A percentile compares a stretch with the other conserved stretches of the same genome.
phyloP scores from a whole-genome alignment of 2,888 invertebrate species.

The Dione vanillae region DNA sequence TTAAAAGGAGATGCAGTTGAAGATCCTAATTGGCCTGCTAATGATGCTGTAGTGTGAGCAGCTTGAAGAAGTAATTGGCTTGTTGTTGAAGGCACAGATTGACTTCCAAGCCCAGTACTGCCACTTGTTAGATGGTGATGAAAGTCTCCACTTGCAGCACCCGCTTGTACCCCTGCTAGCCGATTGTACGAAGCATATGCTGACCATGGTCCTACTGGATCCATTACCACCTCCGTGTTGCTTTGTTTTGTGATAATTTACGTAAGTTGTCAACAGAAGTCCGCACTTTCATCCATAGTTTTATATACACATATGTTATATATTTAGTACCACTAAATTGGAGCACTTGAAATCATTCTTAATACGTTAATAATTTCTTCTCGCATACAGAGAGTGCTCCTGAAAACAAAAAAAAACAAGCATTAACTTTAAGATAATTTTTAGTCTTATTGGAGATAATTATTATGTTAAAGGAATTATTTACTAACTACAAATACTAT shows the following conservation, averaged over 20 bases:
- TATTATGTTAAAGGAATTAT: slow-evolving; percentile 36
- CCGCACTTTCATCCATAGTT: slow-evolving; percentile 84
- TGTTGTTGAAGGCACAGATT: slow-evolving; percentile 86
- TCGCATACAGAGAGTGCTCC: slow-evolving; percentile 62
- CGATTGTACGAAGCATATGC: slow-evolving; percentile 93
- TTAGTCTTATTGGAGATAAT: slow-evolving; percentile 42
- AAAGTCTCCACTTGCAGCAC: slow-evolving; percentile 87
- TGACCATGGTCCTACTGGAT: slow-evolving; percentile 95
- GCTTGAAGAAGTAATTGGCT: slow-evolving; percentile 88
- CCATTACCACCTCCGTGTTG: slow-evolving; percentile 88
- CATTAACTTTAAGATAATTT: slow-evolving; percentile 40
- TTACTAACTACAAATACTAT: not conserved
- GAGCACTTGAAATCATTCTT: slow-evolving; percentile 69
- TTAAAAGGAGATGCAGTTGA: slow-evolving; percentile 87
- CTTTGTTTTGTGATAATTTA: slow-evolving; percentile 71
- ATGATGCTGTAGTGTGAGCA: slow-evolving; percentile 84
- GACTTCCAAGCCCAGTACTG: slow-evolving; percentile 79
- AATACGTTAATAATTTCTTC: slow-evolving; percentile 58
- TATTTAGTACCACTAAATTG: slow-evolving; percentile 68
- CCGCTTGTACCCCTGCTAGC: slow-evolving; percentile 88
- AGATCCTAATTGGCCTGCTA: slow-evolving; percentile 86
- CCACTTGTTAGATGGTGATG: slow-evolving; percentile 87
- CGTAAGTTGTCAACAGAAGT: slow-evolving; percentile 78
- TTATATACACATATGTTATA: slow-evolving; percentile 68
- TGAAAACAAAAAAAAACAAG: slow-evolving; percentile 69